These are phyloP conservation scores for Diglossa cyanea DNA, from an alignment of 2,797 vertebrate species.

Conservation along the genomic window DNA sequence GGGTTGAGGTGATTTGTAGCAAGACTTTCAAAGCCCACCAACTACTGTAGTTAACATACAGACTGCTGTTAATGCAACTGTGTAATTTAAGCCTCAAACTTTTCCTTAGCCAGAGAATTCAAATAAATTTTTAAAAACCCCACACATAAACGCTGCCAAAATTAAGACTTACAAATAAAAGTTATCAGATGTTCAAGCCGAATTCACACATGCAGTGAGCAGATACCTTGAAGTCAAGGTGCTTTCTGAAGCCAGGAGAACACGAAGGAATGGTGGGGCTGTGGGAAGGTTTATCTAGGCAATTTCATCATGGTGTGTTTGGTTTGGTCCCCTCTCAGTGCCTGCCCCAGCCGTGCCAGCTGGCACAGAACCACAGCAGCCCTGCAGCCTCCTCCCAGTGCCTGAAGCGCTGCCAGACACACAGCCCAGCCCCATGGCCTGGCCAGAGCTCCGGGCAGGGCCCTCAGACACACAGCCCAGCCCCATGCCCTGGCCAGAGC, in stretches of 20 bases:
- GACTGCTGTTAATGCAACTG: neutral
- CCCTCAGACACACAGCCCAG: neutral
- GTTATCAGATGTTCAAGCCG: neutral
- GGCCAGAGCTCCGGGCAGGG: neutral
- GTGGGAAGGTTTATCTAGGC: neutral
- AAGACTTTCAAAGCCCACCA: neutral
- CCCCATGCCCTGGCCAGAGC: neutral
- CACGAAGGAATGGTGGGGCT: rapidly evolving
- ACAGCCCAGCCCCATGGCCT: rapidly evolving
- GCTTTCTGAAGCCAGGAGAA: neutral
- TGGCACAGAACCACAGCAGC: neutral
- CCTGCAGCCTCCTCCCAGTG: neutral
- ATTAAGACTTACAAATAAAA: neutral
- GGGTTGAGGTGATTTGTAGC: neutral
- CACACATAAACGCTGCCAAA: neutral
- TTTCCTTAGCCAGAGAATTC: neutral
- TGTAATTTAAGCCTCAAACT: neutral
- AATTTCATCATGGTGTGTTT: rapidly evolving
- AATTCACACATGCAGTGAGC: rapidly evolving
- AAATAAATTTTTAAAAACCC: neutral
- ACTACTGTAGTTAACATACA: neutral
- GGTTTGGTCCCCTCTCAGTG: neutral
- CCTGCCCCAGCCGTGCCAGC: neutral
- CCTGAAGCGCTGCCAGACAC: neutral
- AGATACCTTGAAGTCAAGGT: neutral